A percentile compares a stretch with the other conserved stretches of the same genome.
Evolutionary conservation across 2,888 invertebrate species (phyloP).

Genomic region (Eupithecia subumbrata): DNA sequence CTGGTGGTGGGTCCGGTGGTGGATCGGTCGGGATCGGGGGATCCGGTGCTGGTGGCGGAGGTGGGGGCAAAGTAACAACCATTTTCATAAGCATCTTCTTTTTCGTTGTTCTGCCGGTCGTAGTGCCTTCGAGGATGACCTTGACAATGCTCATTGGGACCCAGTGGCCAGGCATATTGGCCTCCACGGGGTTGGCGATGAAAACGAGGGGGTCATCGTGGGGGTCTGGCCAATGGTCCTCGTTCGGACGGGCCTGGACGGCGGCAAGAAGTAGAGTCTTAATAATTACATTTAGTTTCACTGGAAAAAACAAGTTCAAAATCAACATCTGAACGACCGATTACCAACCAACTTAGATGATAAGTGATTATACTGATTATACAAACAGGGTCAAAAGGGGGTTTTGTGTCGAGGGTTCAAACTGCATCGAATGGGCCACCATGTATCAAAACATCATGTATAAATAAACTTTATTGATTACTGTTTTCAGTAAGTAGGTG

Average conservation of each 20-base stretch:
- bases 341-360: neutral
- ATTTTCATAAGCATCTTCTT: neutral
- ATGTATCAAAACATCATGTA: too few relatives aligned
- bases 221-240: slow-evolving; percentile 46
- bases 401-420: too few relatives aligned
- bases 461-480: too few relatives aligned
- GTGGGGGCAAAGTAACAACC: neutral
- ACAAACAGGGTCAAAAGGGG: too few relatives aligned
- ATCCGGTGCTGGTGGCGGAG: neutral
- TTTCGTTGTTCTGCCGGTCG: slow-evolving; percentile 27
- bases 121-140: slow-evolving; percentile 50
- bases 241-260: slow-evolving; percentile 15
- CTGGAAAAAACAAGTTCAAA: slow-evolving; percentile 39
- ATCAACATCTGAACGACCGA: neutral
- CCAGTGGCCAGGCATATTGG: slow-evolving; percentile 69
- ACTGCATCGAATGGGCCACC: too few relatives aligned
- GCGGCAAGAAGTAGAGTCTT: slow-evolving; percentile 25
- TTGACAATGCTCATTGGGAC: slow-evolving; percentile 65
- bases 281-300: slow-evolving; percentile 42
- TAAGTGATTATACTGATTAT: too few relatives aligned
- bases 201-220: slow-evolving; percentile 50
- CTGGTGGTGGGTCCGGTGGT: neutral
- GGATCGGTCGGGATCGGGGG: neutral
- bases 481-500: too few relatives aligned
- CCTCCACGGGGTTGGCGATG: slow-evolving; percentile 67